These are phyloP conservation scores for Drosophila saltans DNA, from an alignment of 1,140 invertebrate species.

Conservation along the genomic window DNA sequence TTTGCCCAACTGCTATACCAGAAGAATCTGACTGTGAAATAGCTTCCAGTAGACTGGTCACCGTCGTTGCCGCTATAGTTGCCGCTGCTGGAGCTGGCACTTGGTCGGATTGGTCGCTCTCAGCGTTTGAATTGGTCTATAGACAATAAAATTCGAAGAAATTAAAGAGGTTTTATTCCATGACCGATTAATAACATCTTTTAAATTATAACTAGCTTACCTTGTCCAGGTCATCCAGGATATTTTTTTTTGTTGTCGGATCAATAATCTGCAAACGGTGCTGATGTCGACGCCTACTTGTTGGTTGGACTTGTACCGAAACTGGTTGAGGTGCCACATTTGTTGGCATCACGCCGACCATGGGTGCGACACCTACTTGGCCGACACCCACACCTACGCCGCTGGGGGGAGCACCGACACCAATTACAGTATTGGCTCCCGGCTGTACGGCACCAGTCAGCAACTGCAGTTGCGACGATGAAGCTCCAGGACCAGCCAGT, in stretches of 20 bases:
- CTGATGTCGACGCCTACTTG: constrained; percentile 60
- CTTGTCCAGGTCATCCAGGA: constrained; percentile 76
- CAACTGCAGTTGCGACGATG: constrained; percentile 59
- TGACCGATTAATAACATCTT: background rate
- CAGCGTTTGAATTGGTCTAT: constrained; percentile 51
- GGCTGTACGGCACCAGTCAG: constrained; percentile 61
- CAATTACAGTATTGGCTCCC: constrained; percentile 57
- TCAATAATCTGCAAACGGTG: constrained; percentile 75
- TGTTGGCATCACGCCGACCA: constrained; percentile 62
- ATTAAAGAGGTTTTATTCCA: background rate
- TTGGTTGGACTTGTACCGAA: constrained; percentile 37
- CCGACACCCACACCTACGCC: constrained; percentile 51
- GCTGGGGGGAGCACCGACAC: constrained; percentile 46
- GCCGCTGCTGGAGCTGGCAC: background rate
- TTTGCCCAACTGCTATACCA: constrained; percentile 25
- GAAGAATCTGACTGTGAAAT: constrained; percentile 41
- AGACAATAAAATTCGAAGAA: background rate
- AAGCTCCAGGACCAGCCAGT: constrained; percentile 56
- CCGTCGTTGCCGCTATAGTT: constrained; percentile 4
- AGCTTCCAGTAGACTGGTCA: constrained; percentile 36
- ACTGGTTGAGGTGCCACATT: constrained; percentile 48
- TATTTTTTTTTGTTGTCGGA: constrained; percentile 74
- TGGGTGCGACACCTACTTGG: constrained; percentile 63
- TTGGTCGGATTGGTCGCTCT: constrained; percentile 58
- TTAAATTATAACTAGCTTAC: constrained; percentile 19